Conservation (phyloP, 2,113 vertebrate species). For the Peromyscus leucopus region DNA sequence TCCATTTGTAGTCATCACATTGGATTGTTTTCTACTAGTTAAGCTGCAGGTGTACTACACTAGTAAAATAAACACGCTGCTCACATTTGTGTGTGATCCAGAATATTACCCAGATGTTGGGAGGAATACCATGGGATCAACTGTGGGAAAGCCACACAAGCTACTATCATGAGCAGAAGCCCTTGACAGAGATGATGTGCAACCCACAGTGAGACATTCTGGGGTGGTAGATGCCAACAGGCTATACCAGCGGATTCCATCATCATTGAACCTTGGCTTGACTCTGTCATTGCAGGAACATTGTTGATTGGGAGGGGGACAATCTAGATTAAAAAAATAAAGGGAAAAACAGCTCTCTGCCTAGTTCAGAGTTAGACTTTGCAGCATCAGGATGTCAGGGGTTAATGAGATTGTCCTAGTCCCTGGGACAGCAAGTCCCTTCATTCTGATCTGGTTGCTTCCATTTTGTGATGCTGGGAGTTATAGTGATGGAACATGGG, state of each 20-base stretch:
- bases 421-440: neutral
- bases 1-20: constrained; percentile 85
- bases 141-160: constrained; percentile 71
- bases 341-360: neutral
- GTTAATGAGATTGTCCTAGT: constrained; percentile 8
- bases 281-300: neutral
- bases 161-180: constrained; percentile 29
- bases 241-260: constrained; percentile 46
- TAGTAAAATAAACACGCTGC: constrained; percentile 84
- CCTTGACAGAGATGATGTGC: constrained; percentile 7
- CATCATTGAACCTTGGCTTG: constrained; percentile 31
- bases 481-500: too few relatives aligned
- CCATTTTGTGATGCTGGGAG: neutral
- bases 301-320: constrained; percentile 61
- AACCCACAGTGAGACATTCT: neutral
- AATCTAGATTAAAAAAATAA: constrained; percentile 49
- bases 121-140: constrained; percentile 47
- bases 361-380: constrained; percentile 63
- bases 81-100: constrained; percentile 60
- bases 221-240: constrained; percentile 32
- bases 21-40: constrained; percentile 85
- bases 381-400: neutral
- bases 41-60: constrained; percentile 87
- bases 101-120: constrained; percentile 77
- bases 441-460: neutral